These are phyloP conservation scores for Gordius sp. DNA, from an alignment of 2,888 invertebrate species.

Conservation along the genomic window DNA sequence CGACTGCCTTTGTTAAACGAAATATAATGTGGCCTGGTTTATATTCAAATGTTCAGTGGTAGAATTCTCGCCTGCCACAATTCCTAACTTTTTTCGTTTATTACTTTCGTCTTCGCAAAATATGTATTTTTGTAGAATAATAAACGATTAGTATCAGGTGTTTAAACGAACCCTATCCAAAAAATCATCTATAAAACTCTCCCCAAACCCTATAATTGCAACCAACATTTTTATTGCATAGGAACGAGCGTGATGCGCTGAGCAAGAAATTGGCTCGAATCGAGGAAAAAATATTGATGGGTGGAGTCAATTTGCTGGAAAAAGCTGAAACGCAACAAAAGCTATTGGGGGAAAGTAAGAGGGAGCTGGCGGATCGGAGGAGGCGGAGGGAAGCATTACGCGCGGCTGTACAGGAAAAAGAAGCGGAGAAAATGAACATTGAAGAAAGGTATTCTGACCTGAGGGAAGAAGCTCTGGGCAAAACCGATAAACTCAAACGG, in stretches of 20 bases:
- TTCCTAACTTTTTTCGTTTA: too few species aligned
- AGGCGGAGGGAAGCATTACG: constrained; percentile 37
- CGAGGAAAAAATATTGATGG: constrained; percentile 79
- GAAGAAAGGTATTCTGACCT: constrained; percentile 75
- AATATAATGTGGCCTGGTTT: too few species aligned
- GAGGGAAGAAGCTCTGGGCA: constrained; percentile 73
- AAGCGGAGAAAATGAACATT: constrained; percentile 64
- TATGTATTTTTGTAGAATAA: too few species aligned
- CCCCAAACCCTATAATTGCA: too few species aligned
- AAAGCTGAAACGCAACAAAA: constrained; percentile 76
- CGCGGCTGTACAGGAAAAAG: constrained; percentile 20
- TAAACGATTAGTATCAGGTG: too few species aligned
- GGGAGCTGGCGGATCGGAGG: constrained; percentile 31
- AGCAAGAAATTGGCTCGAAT: constrained; percentile 58
- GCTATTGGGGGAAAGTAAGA: constrained; percentile 55
- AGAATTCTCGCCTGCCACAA: too few species aligned
- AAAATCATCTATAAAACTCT: too few species aligned
- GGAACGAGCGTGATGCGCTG: constrained; percentile 50
- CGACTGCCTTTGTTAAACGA: too few species aligned
- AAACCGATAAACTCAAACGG: constrained; percentile 66
- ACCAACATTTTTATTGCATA: constrained; percentile 21
- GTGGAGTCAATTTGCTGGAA: constrained; percentile 81
- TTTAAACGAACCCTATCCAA: too few species aligned
- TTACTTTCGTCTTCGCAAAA: too few species aligned
- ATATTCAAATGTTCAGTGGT: too few species aligned